phyloP scores from a whole-genome alignment of 2,888 invertebrate genomes.

The Cosmia trapezina region DNA sequence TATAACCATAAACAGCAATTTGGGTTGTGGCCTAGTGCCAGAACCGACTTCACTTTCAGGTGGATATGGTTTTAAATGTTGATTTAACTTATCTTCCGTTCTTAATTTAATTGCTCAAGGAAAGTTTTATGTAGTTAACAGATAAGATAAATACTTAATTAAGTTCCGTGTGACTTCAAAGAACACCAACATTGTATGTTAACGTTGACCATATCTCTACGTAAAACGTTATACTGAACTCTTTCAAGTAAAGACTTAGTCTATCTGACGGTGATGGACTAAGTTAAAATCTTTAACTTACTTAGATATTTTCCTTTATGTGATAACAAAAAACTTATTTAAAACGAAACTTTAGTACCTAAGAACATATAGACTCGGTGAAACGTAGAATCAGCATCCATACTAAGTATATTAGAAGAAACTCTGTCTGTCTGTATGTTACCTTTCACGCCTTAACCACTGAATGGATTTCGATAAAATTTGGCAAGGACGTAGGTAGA shows the following conservation, averaged over 20 bases:
- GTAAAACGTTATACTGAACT: constrained; percentile 14
- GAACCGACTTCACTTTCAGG: constrained; percentile 9
- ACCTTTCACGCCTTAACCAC: no score
- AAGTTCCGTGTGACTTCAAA: constrained; percentile 40
- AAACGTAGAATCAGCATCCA: no score
- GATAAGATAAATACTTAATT: constrained; percentile 41
- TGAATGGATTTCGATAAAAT: no score
- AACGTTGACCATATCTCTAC: constrained; percentile 8
- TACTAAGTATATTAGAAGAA: no score
- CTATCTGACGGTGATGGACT: background rate
- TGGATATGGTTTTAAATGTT: constrained; percentile 17
- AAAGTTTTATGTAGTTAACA: constrained; percentile 32
- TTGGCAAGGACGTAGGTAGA: no score
- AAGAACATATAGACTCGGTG: no score
- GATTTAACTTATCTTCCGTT: constrained; percentile 13
- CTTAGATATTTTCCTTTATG: background rate
- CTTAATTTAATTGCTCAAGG: constrained; percentile 20
- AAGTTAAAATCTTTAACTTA: background rate
- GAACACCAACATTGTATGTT: constrained; percentile 30
- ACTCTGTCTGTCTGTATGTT: no score
- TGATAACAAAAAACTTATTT: background rate
- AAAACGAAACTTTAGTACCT: background rate
- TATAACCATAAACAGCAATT: constrained; percentile 12
- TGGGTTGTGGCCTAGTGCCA: constrained; percentile 21
- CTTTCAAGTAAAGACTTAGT: constrained; percentile 16